Evolutionary conservation across 1,140 invertebrate species (phyloP), one percentile per base, ranked within the genome.

Genomic region (Aculops lycopersici): DNA sequence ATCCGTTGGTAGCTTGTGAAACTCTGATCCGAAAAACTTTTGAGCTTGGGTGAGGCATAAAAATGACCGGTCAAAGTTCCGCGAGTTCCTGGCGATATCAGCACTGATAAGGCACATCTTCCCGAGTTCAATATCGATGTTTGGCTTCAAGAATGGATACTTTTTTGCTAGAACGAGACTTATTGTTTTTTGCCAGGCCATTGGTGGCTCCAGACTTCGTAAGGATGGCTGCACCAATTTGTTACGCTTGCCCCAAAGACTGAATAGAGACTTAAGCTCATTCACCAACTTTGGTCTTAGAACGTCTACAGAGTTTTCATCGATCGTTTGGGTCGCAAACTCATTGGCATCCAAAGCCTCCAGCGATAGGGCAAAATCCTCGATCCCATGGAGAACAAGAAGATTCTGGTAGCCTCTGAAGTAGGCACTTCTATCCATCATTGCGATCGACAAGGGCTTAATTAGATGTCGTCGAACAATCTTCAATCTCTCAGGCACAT

Each of bases 381-480:
- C 21, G 14, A 46, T 21, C 17, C 47, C 45, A 37, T 50, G 49
- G 47, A 54, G 65, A 54, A 74, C 72, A 17, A 79, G 60, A 41
- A 90, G 68, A 47, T 72, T 64, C 37, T 69, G 65, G 53, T 86
- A 86, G 39, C 71, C 72, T 51, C 75, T 65, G 41, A 72, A 66
- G 52, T 83, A 86, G 17, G 70, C 70, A n/a, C 72, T 71, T 45
- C 58, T 58, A 45, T 67, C 65, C 51, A 65, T 58, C 45, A 57
- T 59, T 37, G 58, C 61, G 21, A 61, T 62, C 17, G 68, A 68
- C 19, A 81, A 55, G 42, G 67, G 63, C 17, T 70, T 64, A 19
- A 77, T 62, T 46, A 75, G 56, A 36, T 48, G 40, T 17, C 18
- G 15, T 2, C 58, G 47, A 3, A 55, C 45, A 16, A 47, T 43